These are phyloP conservation scores for Cylloceria caligata DNA, from an alignment of 2,888 invertebrate species.

Conservation along the genomic window DNA sequence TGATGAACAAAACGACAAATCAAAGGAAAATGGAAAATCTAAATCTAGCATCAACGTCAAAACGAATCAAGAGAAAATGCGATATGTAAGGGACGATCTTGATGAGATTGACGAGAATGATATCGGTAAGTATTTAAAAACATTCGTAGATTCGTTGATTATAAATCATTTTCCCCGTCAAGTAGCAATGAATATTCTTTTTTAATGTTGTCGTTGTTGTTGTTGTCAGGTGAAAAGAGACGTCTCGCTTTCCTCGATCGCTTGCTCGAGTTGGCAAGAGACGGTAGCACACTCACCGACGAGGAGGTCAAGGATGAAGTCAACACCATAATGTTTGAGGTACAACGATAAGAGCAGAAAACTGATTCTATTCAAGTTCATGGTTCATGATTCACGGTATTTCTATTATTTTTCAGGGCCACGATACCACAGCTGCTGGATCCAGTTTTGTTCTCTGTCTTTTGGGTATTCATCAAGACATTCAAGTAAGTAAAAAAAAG, in stretches of 20 bases:
- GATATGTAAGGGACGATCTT: slow-evolving; percentile 81
- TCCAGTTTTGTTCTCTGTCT: slow-evolving; percentile 93
- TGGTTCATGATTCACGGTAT: background rate
- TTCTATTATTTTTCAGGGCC: slow-evolving; percentile 86
- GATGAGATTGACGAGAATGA: slow-evolving; percentile 86
- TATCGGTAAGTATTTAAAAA: slow-evolving; percentile 81
- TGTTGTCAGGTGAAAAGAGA: slow-evolving; percentile 89
- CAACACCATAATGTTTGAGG: slow-evolving; percentile 95
- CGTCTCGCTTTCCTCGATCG: slow-evolving; percentile 95
- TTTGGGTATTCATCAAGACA: slow-evolving; percentile 90
- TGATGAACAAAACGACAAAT: slow-evolving; percentile 46
- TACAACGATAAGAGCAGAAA: slow-evolving; percentile 76
- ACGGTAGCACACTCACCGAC: slow-evolving; percentile 90
- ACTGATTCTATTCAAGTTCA: background rate
- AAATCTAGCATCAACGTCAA: slow-evolving; percentile 77
- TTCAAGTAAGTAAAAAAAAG: slow-evolving; percentile 86
- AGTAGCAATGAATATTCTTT: too few relatives aligned
- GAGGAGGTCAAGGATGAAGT: slow-evolving; percentile 94
- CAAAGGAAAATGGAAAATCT: slow-evolving; percentile 63
- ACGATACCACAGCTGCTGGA: slow-evolving; percentile 93
- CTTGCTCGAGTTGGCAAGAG: slow-evolving; percentile 91
- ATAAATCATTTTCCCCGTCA: background rate
- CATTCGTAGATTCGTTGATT: background rate
- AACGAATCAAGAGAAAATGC: slow-evolving; percentile 73
- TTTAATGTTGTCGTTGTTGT: background rate